phyloP scores from a whole-genome alignment of 37 sponge, comb jelly and placozoan species.

The Eunapius fragilis region DNA sequence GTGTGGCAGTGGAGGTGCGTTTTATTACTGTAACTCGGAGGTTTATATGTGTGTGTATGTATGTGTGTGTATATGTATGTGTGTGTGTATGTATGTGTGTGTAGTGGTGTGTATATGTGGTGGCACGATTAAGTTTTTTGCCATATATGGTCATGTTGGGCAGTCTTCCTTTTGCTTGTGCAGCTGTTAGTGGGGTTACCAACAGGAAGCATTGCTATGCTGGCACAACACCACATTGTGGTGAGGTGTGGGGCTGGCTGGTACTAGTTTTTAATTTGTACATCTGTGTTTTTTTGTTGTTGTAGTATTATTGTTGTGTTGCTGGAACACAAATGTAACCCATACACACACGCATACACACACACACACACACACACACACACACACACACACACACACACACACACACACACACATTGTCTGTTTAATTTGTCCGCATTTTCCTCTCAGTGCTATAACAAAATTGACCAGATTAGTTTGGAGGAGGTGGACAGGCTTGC shows the following conservation, averaged over 20 bases:
- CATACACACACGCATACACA: background rate
- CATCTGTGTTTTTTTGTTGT: slow-evolving; percentile 90
- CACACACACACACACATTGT: background rate
- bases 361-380: slow-evolving; percentile 17
- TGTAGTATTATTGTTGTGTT: no score
- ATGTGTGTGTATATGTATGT: slow-evolving; percentile 11
- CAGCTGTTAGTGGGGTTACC: background rate
- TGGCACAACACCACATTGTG: background rate
- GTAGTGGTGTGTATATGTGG: slow-evolving; percentile 2
- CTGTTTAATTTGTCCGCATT: background rate
- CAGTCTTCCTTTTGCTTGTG: background rate
- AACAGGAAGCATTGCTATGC: background rate
- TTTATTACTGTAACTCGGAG: background rate
- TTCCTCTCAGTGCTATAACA: slow-evolving; percentile 84
- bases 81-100: slow-evolving; percentile 7
- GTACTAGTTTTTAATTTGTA: slow-evolving; percentile 51
- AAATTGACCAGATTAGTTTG: slow-evolving; percentile 93
- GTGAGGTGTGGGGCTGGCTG: background rate
- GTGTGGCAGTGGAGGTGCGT: no score
- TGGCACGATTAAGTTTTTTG: background rate
- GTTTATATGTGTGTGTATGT: background rate
- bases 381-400: background rate
- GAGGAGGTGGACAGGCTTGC: slow-evolving; percentile 98
- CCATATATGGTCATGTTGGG: slow-evolving; percentile 20
- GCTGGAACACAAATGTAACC: background rate